These are phyloP conservation scores for Ceriagrion tenellum DNA, from an alignment of 2,888 invertebrate genomes.

Conservation along the genomic window DNA sequence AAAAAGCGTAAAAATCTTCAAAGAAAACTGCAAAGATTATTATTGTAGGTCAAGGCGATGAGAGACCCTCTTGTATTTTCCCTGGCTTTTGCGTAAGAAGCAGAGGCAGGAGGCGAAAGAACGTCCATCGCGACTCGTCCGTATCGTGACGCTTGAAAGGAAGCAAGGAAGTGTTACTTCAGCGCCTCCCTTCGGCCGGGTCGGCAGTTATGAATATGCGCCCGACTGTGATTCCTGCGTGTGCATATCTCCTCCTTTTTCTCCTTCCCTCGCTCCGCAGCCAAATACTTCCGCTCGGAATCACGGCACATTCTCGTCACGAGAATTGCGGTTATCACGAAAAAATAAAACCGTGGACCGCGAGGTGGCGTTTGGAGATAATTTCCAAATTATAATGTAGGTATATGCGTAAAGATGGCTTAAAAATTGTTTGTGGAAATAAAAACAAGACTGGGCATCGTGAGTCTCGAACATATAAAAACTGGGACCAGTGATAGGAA, in stretches of 20 bases:
- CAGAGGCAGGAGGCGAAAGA: not conserved
- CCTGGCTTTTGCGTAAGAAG: slow-evolving; percentile 4
- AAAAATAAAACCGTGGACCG: no score
- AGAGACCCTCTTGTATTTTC: slow-evolving; percentile 16
- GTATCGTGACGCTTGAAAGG: not conserved
- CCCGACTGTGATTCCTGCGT: not conserved
- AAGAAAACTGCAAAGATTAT: not conserved
- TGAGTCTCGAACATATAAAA: no score
- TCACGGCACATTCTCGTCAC: not conserved
- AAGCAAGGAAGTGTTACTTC: not conserved
- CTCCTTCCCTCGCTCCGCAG: no score
- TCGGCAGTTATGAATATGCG: not conserved
- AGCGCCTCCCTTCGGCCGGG: not conserved
- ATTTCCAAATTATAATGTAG: no score
- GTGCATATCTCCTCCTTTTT: no score
- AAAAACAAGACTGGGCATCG: no score
- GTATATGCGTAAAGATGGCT: no score
- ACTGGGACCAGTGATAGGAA: no score
- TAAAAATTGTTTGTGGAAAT: no score
- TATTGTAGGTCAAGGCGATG: slow-evolving; percentile 47
- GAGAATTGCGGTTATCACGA: not conserved
- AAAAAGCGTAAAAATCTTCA: not conserved
- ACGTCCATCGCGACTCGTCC: not conserved
- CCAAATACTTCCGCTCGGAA: not conserved
- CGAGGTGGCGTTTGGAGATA: no score